Evolutionary conservation across 2,888 invertebrate species (phyloP), one percentile per base, ranked within the genome.

Genomic region (Scaptodrosophila latifasciaeformis): DNA sequence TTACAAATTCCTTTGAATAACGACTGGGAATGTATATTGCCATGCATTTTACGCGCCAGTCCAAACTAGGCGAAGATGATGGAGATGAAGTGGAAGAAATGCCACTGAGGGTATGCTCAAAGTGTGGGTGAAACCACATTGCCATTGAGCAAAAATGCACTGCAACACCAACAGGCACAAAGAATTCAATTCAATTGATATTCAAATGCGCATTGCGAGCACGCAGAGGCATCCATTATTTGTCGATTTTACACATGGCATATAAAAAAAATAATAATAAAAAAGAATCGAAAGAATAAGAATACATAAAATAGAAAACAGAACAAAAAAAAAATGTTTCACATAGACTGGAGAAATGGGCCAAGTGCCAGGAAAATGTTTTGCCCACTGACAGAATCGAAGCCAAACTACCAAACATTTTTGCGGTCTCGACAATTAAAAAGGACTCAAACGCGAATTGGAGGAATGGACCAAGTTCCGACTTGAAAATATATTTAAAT

Each of bases 161-260:
- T 53, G 29, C 47, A 51, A 61, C 65, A 59, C n/a, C n/a, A n/a
- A 63, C 61, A 56, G 18, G 67, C 78, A 75, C 76, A 76, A 69
- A 79, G 69, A 79, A 79, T 74, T 65, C 76, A 71, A 74, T 79
- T 74, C 71, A 79, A 79, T 79, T 79, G 78, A 71, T 74, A 79
- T 79, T 79, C 78, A 79, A 79, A 79, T 74, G 76, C 76, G 65
- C 71, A 65, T 64, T 61, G 65, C 70, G 49, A 66, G 50, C 64
- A 65, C 67, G 59, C 66, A 53, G 62, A 48, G 55, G 65, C 72
- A 67, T 70, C 81, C 57, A 76, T 70, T 81, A 76, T 75, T 75
- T 78, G 67, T 75, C 72, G 81, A 78, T 71, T 79, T 75, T 68
- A 67, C 58, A 76, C 71, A 78, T 67, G 66, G 59, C 49, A 63